These are phyloP conservation scores for Phenacoccus solenopsis DNA, from an alignment of 1,140 invertebrate species.

Conservation along the genomic window DNA sequence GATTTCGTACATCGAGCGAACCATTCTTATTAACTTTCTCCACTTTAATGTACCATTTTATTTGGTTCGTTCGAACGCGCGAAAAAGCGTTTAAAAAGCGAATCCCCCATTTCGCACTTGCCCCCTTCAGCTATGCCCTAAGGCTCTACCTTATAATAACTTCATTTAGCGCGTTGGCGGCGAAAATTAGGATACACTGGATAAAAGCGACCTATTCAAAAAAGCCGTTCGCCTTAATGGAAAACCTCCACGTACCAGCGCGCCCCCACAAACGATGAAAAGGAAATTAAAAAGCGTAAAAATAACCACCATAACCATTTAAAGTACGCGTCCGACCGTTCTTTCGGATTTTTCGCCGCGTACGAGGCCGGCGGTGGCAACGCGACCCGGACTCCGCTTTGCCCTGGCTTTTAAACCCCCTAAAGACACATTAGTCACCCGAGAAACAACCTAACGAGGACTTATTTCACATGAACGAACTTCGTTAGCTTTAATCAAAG, in stretches of 20 bases:
- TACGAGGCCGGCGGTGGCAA: neutral
- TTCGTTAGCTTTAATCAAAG: conserved; percentile 15
- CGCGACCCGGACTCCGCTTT: neutral
- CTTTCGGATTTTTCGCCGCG: neutral
- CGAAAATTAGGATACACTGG: too few species aligned
- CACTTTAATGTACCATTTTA: too few species aligned
- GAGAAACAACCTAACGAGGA: conserved; percentile 15
- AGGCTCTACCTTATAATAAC: too few species aligned
- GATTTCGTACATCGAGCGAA: neutral
- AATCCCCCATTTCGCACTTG: too few species aligned
- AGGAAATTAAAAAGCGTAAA: conserved; percentile 3
- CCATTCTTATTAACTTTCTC: neutral
- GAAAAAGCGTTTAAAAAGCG: too few species aligned
- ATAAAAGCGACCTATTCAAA: too few species aligned
- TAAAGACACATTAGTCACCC: conserved; percentile 15
- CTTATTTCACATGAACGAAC: conserved; percentile 16
- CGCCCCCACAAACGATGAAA: too few species aligned
- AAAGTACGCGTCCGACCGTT: neutral
- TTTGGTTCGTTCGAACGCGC: too few species aligned
- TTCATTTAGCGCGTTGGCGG: too few species aligned
- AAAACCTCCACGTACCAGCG: too few species aligned
- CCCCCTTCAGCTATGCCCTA: too few species aligned
- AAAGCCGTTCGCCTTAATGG: too few species aligned
- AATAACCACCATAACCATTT: conserved; percentile 2
- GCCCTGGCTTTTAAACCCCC: neutral